A percentile compares a stretch with the other conserved stretches of the same genome.
Evolutionary conservation across 2,888 invertebrate genomes (phyloP).

Genomic region (Mycalesis mineus): DNA sequence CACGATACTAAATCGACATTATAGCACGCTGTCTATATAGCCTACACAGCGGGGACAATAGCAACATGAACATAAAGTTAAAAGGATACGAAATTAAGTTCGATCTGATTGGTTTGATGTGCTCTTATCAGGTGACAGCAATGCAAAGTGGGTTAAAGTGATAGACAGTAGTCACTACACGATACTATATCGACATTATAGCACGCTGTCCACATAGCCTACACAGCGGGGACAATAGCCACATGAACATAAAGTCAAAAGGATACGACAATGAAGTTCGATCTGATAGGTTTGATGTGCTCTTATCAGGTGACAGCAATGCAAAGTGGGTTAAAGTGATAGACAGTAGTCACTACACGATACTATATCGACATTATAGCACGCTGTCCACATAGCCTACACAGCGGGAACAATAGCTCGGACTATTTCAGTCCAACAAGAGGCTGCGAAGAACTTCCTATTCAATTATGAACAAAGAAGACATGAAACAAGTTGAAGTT

Average conservation of each 20-base stretch:
- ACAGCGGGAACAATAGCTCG: conserved; percentile 25
- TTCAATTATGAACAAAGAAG: conserved; percentile 16
- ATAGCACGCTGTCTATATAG: conserved; percentile 24
- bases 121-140: conserved; percentile 30
- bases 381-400: conserved; percentile 12
- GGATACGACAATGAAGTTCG: too few species aligned
- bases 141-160: conserved; percentile 54
- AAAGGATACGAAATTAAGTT: conserved; percentile 3
- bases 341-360: conserved; percentile 28
- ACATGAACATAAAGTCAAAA: conserved; percentile 1
- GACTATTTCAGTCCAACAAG: conserved; percentile 21
- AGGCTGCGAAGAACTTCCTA: conserved; percentile 13
- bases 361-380: conserved; percentile 13
- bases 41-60: too few species aligned
- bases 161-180: conserved; percentile 34
- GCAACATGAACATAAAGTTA: background rate
- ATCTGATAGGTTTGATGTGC: too few species aligned
- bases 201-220: conserved; percentile 11
- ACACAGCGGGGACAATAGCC: conserved; percentile 25
- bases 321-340: conserved; percentile 56
- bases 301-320: conserved; percentile 30
- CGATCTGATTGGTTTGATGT: conserved; percentile 18
- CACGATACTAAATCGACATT: conserved; percentile 10
- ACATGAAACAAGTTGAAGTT: background rate
- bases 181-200: too few species aligned